A percentile compares a stretch with the other conserved stretches of the same genome.
These are phyloP conservation scores for Vulpes vulpes DNA, from an alignment of 2,113 vertebrate genomes.

Conservation along the genomic window DNA sequence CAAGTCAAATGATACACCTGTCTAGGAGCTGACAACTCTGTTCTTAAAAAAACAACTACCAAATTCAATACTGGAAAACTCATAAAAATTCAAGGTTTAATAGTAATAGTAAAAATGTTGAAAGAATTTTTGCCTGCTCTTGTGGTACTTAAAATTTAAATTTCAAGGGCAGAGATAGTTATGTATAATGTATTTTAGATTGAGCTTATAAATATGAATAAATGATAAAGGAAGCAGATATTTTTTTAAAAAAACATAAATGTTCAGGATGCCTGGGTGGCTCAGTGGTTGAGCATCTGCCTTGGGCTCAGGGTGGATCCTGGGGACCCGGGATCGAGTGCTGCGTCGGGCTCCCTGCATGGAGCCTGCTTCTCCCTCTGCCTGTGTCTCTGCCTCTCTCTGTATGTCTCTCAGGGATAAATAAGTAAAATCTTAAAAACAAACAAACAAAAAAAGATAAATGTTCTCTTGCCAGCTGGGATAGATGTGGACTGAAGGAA, in stretches of 20 bases:
- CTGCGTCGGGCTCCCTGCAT: too few species aligned
- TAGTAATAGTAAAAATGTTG: background rate
- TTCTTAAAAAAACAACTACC: constrained; percentile 2
- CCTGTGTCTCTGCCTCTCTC: too few species aligned
- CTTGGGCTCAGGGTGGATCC: too few species aligned
- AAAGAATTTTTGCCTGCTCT: background rate
- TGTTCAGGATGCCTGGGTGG: too few species aligned
- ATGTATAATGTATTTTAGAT: background rate
- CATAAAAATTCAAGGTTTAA: background rate
- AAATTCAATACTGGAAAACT: constrained; percentile 21
- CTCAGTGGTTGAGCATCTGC: too few species aligned
- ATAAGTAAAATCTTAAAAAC: too few species aligned
- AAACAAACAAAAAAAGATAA: background rate
- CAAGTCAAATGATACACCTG: constrained; percentile 33
- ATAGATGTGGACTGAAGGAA: background rate
- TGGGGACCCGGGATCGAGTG: too few species aligned
- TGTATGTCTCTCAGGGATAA: too few species aligned
- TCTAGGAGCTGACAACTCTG: background rate
- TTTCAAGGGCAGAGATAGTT: background rate
- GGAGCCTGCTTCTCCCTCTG: too few species aligned
- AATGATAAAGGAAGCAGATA: constrained; percentile 12
- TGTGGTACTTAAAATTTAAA: constrained; percentile 45
- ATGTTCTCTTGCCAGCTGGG: background rate
- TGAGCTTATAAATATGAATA: background rate
- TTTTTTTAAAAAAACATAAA: background rate